Percentiles rank a stretch among this genome's conserved stretches.
These are phyloP conservation scores for Valencia hispanica DNA, from an alignment of 2,797 vertebrate species.

Conservation along the genomic window DNA sequence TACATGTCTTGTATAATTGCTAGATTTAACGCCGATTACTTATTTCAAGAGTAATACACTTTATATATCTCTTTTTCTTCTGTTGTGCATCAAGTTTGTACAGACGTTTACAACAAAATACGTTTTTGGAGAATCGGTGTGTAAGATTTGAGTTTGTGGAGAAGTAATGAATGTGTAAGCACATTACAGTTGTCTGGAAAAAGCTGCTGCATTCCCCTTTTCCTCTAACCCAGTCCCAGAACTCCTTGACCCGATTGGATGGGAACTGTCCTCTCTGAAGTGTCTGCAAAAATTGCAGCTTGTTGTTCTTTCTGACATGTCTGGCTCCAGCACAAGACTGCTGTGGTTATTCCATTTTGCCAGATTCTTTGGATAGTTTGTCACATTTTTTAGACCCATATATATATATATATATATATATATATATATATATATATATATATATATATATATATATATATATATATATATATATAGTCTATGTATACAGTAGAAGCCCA, in stretches of 20 bases:
- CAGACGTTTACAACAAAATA: conserved; percentile 7
- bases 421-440: conserved; percentile 29
- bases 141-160: conserved; percentile 15
- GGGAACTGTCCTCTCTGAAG: conserved; percentile 49
- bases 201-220: conserved; percentile 27
- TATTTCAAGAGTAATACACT: not conserved
- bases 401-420: conserved; percentile 20
- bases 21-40: not conserved
- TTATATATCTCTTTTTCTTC: not conserved
- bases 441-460: conserved; percentile 25
- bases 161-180: conserved; percentile 36
- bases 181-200: conserved; percentile 47
- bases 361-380: conserved; percentile 62
- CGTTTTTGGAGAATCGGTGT: not conserved
- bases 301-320: conserved; percentile 72
- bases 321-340: conserved; percentile 65
- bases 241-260: conserved; percentile 43
- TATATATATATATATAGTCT: conserved; percentile 23
- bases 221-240: conserved; percentile 50
- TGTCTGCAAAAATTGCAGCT: conserved; percentile 54
- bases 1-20: not conserved
- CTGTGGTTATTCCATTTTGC: conserved; percentile 62
- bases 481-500: conserved; percentile 13
- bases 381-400: conserved; percentile 63
- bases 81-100: not conserved